These are phyloP conservation scores for Sigmodon hispidus DNA, from an alignment of 2,113 vertebrate species.

Conservation along the genomic window DNA sequence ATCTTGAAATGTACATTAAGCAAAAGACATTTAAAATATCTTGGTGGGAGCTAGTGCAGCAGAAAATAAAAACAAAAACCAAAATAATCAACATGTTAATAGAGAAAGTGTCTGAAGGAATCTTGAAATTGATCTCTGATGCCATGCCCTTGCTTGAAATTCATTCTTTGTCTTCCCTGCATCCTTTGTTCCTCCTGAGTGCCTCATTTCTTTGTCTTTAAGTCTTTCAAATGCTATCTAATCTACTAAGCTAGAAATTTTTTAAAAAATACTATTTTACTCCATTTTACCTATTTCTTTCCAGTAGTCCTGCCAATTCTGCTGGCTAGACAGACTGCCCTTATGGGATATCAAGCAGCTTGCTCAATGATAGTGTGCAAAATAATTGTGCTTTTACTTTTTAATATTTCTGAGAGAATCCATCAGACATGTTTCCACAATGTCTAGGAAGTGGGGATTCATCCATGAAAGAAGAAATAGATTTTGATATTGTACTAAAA, in stretches of 20 bases:
- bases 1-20: background rate
- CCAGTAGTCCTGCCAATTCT: background rate
- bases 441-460: background rate
- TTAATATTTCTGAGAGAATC: background rate
- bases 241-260: no score
- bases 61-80: background rate
- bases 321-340: fast-evolving
- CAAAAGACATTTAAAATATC: background rate
- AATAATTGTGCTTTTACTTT: background rate
- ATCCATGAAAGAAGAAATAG: background rate
- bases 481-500: background rate
- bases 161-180: background rate
- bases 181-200: background rate
- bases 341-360: background rate
- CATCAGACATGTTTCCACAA: background rate
- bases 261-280: background rate
- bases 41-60: background rate
- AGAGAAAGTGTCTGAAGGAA: background rate
- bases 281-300: background rate
- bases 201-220: fast-evolving
- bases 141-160: background rate
- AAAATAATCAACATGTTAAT: background rate
- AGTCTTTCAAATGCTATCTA: background rate
- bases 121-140: background rate
- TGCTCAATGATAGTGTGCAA: background rate